Evolutionary conservation across 2,113 vertebrate genomes (phyloP).

Genomic region (Dicrurus megarhynchus): DNA sequence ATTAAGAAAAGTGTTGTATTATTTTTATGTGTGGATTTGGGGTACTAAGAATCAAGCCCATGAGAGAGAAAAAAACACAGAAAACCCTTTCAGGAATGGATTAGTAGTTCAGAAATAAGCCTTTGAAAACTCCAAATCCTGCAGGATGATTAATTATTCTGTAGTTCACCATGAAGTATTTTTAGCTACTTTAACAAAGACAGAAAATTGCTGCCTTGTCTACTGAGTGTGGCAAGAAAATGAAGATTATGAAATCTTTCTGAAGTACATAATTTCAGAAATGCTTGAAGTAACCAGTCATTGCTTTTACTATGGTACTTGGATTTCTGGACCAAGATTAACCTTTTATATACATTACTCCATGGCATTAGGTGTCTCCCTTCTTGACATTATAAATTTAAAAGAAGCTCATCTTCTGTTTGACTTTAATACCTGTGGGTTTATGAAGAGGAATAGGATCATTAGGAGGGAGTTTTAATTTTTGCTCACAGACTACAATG

Average conservation of each 20-base stretch:
- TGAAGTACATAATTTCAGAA: background rate
- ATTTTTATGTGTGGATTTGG: background rate
- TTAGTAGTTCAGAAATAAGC: background rate
- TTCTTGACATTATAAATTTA: background rate
- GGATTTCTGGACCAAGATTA: background rate
- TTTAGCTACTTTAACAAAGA: background rate
- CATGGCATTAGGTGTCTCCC: background rate
- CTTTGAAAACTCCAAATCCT: background rate
- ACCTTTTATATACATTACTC: background rate
- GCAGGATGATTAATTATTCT: background rate
- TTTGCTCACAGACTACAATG: background rate
- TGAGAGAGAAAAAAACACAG: background rate
- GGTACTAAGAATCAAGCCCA: background rate
- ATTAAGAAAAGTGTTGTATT: accelerated
- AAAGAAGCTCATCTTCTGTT: background rate
- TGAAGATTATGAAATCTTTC: background rate
- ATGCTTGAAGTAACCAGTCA: background rate
- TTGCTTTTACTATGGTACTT: background rate
- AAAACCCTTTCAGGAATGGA: background rate
- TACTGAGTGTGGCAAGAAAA: background rate
- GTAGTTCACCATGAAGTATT: background rate
- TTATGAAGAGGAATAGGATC: background rate
- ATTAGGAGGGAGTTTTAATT: background rate
- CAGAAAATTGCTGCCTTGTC: background rate
- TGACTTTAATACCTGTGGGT: background rate